Conservation (phyloP, 1,140 invertebrate species). For the Teleogryllus occipitalis region DNA sequence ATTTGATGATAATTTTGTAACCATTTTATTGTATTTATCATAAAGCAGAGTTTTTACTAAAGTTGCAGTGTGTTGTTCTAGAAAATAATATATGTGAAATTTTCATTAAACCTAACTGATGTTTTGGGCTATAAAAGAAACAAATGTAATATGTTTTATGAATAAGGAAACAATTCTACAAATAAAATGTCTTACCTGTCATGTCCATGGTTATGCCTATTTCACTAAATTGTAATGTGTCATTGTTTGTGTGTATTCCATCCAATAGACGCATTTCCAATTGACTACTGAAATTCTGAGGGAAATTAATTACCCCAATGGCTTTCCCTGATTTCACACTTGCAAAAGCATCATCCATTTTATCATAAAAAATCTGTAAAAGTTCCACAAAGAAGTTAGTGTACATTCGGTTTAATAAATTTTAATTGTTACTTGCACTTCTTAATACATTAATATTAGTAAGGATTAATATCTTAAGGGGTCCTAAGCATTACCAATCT, state of each 20-base stretch:
- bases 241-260: conserved; percentile 38
- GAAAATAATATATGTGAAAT: conserved; percentile 20
- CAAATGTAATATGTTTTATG: too few relatives aligned
- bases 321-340: conserved; percentile 52
- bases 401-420: too few relatives aligned
- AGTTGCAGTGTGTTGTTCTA: conserved; percentile 29
- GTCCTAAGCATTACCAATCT: too few relatives aligned
- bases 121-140: too few relatives aligned
- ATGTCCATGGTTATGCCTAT: conserved; percentile 62
- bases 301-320: conserved; percentile 63
- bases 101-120: conserved; percentile 16
- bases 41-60: conserved; percentile 21
- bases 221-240: conserved; percentile 46
- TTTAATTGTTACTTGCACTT: too few relatives aligned
- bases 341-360: conserved; percentile 45
- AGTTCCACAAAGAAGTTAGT: too few relatives aligned
- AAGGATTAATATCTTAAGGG: background rate
- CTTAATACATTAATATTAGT: background rate
- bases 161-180: too few relatives aligned
- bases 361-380: conserved; percentile 43
- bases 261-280: conserved; percentile 47
- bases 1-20: conserved; percentile 39
- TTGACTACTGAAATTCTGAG: conserved; percentile 63
- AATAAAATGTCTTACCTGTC: conserved; percentile 45
- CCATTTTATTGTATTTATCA: conserved; percentile 47